phyloP scores from a whole-genome alignment of 2,797 vertebrate genomes.

The Anguilla megastoma region DNA sequence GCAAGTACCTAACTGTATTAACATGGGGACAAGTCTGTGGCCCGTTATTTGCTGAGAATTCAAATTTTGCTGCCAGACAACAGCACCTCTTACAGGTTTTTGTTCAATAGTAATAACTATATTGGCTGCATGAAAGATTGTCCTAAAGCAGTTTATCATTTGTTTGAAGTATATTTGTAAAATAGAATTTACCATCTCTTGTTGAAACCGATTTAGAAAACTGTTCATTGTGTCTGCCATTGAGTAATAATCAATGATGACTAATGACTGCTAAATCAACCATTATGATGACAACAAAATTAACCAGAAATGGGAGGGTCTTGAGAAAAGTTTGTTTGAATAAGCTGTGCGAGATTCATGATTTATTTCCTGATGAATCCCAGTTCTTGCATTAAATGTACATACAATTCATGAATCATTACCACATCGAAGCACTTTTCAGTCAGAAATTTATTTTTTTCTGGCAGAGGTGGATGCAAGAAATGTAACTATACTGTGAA shows the following conservation, averaged over 20 bases:
- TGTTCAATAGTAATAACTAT: background rate
- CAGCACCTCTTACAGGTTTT: background rate
- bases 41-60: background rate
- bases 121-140: background rate
- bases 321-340: too few species aligned
- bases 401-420: background rate
- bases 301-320: background rate
- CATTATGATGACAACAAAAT: background rate
- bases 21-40: background rate
- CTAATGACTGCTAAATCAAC: background rate
- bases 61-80: background rate
- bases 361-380: background rate
- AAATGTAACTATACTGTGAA: background rate
- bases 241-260: background rate
- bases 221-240: background rate
- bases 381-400: background rate
- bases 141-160: background rate
- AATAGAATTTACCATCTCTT: background rate
- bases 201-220: too few species aligned
- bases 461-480: background rate
- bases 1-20: background rate
- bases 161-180: background rate
- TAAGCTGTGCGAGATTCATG: too few species aligned
- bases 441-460: background rate
- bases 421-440: background rate